phyloP scores from a whole-genome alignment of 1,140 invertebrate species.

The Drosophila eugracilis region DNA sequence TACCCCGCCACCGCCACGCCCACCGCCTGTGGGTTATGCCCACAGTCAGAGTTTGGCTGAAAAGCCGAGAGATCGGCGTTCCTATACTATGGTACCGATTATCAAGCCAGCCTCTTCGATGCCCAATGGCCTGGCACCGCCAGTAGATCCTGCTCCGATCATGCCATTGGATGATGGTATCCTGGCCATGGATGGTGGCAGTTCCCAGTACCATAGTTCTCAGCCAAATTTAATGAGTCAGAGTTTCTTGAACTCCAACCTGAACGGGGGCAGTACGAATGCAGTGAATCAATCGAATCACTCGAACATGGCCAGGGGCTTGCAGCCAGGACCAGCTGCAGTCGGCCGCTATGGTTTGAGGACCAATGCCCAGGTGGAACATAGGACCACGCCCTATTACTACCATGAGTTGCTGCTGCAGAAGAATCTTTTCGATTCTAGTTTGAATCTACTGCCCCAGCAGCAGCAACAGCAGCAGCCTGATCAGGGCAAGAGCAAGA shows the following conservation, averaged over 20 bases:
- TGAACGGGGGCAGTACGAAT: constrained; percentile 33
- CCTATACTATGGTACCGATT: constrained; percentile 69
- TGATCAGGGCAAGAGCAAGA: constrained; percentile 60
- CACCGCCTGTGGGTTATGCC: constrained; percentile 63
- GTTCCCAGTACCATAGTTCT: constrained; percentile 73
- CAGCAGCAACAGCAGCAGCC: constrained; percentile 1
- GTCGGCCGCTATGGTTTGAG: constrained; percentile 57
- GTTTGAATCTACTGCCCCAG: constrained; percentile 70
- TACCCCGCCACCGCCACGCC: constrained; percentile 74
- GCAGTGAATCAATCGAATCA: constrained; percentile 16
- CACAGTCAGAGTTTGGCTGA: constrained; percentile 40
- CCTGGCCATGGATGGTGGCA: constrained; percentile 32
- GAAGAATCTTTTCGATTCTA: constrained; percentile 80
- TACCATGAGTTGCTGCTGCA: constrained; percentile 80
- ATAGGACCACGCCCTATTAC: constrained; percentile 81
- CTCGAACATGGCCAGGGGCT: constrained; percentile 8
- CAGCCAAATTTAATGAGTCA: constrained; percentile 76
- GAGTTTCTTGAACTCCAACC: constrained; percentile 55
- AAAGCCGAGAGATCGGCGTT: constrained; percentile 48
- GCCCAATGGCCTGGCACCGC: constrained; percentile 68
- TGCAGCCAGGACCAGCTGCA: constrained; percentile 35
- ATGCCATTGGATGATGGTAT: constrained; percentile 38
- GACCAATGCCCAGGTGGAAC: constrained; percentile 59
- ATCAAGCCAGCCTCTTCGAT: constrained; percentile 80
- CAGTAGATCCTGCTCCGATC: constrained; percentile 5